Percentiles rank a stretch among this genome's conserved stretches.
phyloP scores from a whole-genome alignment of 2,888 invertebrate genomes.

The Norana najaformis region DNA sequence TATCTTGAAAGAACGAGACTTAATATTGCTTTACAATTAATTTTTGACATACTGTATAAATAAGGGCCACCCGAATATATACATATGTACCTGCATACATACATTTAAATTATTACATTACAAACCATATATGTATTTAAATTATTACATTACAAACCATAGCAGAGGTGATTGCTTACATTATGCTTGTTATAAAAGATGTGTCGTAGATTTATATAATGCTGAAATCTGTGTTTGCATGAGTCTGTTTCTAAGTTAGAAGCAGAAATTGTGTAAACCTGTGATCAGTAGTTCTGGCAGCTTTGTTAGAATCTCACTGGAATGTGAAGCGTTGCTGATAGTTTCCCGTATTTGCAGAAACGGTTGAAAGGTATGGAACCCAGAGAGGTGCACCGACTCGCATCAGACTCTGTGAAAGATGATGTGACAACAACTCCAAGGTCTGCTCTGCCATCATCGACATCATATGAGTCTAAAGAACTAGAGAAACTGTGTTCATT shows the following conservation, averaged over 20 bases:
- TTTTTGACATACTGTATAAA: too few species aligned
- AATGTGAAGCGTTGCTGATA: neutral
- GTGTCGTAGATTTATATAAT: neutral
- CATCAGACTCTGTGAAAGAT: neutral
- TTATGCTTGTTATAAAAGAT: neutral
- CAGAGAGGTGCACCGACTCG: too few species aligned
- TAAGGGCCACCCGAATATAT: too few species aligned
- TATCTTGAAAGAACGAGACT: too few species aligned
- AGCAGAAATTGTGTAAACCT: too few species aligned
- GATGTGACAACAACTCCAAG: neutral
- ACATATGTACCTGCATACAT: too few species aligned
- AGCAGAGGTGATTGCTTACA: too few species aligned
- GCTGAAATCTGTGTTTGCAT: conserved; percentile 16
- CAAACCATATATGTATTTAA: too few species aligned
- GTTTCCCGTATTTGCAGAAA: neutral
- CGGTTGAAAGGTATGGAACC: neutral
- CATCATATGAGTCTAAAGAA: conserved; percentile 44
- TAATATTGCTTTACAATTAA: too few species aligned
- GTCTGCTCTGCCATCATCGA: neutral
- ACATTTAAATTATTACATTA: too few species aligned
- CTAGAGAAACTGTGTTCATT: conserved; percentile 56
- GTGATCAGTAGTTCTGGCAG: neutral
- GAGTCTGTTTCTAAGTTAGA: too few species aligned
- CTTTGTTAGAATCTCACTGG: neutral
- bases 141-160: too few species aligned